Evolutionary conservation across 1,140 invertebrate species (phyloP), one percentile per base, ranked within the genome.

Genomic region (Sitodiplosis mosellana): DNA sequence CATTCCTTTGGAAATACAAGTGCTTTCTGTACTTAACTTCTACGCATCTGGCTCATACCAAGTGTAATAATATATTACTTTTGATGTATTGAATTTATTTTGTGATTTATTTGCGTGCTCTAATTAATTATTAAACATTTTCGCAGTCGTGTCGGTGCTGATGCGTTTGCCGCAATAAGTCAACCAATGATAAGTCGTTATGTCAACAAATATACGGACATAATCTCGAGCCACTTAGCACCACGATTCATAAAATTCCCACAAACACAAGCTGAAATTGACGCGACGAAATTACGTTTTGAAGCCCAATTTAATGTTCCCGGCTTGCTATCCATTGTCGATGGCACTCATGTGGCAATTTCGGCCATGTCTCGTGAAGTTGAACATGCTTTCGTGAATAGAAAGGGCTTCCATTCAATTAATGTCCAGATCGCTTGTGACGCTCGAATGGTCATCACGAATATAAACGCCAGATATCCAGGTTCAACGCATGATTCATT

Each of bases 401-500:
- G 34, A n/a, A 46, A 46, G 46, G 33, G 40, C 0, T 40, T 6
- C 36, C 36, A 20, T 36, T 36, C 43, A 2, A 46, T 49, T 19
- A 49, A 49, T 49, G 44, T 44, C 14, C 45, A 38, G 33, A 33
- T 49, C 18, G 44, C 45, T 12, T n/a, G n/a, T 45, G 27, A 44
- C 33, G 12, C 7, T 44, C 15, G 44, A 8, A 44, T 43, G 21
- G 17, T 15, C 14, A 48, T 48, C 12, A n/a, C 21, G 14, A 17
- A 33, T 43, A 15, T 44, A 15, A 40, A 48, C 44, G 48, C 40
- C 5, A 33, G 48, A 17, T 48, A 44, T 48, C 38, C 41, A 33
- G 48, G 48, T 44, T 48, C 48, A 15, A 44, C 48, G n/a, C 47
- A 48, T 18, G 48, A 48, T 34, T 33, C 48, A 0, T 34, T 43